phyloP scores from a whole-genome alignment of 2,797 vertebrate species.

The Hafferia zeledoni region DNA sequence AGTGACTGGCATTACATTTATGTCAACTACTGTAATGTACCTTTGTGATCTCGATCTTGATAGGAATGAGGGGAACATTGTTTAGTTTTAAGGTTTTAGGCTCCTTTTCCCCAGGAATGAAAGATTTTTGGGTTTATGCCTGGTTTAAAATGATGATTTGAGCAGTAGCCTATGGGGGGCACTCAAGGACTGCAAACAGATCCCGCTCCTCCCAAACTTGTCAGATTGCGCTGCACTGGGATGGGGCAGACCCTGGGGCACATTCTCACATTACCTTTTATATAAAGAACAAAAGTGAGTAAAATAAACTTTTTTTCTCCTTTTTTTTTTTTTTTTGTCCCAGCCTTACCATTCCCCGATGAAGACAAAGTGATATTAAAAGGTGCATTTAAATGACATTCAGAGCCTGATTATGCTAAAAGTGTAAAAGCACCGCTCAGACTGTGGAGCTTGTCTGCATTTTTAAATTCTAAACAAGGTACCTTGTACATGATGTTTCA shows the following conservation, averaged over 20 bases:
- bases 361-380: conserved; percentile 69
- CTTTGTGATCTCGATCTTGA: neutral
- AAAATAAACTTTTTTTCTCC: conserved; percentile 58
- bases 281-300: conserved; percentile 64
- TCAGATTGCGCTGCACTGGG: neutral
- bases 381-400: conserved; percentile 62
- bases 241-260: conserved; percentile 52
- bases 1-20: neutral
- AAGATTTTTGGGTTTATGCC: neutral
- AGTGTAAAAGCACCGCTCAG: neutral
- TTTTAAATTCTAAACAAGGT: conserved; percentile 43
- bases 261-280: conserved; percentile 65
- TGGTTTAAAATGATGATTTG: conserved; percentile 9
- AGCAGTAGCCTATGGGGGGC: conserved; percentile 79
- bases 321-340: neutral
- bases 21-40: neutral
- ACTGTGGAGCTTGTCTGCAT: conserved; percentile 10
- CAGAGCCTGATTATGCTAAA: conserved; percentile 62
- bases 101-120: accelerated
- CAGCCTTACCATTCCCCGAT: neutral
- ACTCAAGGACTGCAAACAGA: conserved; percentile 74
- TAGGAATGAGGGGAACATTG: accelerated
- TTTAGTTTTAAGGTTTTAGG: neutral
- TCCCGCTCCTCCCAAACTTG: neutral
- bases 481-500: neutral